phyloP scores from a whole-genome alignment of 2,797 vertebrate genomes.

The Spea hammondii region DNA sequence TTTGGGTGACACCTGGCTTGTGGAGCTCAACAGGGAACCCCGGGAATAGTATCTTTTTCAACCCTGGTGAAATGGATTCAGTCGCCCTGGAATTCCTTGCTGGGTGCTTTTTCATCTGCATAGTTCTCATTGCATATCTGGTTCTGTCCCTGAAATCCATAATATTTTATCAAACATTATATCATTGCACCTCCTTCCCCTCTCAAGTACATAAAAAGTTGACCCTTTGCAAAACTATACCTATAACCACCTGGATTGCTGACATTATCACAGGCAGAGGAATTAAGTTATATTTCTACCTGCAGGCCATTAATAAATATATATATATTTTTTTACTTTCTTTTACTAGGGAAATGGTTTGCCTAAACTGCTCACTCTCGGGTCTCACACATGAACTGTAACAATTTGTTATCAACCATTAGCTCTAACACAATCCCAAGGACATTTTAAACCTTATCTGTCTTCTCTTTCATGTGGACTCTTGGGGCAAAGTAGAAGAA shows the following conservation, averaged over 20 bases:
- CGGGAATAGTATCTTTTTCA: no score
- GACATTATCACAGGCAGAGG: neutral
- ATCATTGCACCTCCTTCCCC: no score
- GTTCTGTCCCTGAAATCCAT: no score
- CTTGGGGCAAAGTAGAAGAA: slow-evolving; percentile 32
- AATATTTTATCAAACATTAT: no score
- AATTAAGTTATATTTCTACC: neutral
- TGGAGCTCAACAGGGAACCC: no score
- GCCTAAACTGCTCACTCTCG: neutral
- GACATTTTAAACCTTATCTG: slow-evolving; percentile 31
- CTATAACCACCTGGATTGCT: neutral
- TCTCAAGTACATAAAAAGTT: no score
- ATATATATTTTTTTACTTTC: neutral
- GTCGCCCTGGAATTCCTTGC: no score
- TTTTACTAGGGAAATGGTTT: slow-evolving; percentile 16
- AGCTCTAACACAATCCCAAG: slow-evolving; percentile 23
- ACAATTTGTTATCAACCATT: slow-evolving; percentile 32
- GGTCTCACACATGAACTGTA: slow-evolving; percentile 18
- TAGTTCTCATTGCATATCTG: no score
- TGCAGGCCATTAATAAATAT: slow-evolving; percentile 23
- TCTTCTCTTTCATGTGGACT: slow-evolving; percentile 12
- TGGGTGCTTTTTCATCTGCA: no score
- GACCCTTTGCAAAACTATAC: no score
- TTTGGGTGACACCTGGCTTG: no score
- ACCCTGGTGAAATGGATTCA: no score